Evolutionary conservation across 2,797 vertebrate species (phyloP), one percentile per base, ranked within the genome.

Genomic region (Odontamblyopus lacepedii): DNA sequence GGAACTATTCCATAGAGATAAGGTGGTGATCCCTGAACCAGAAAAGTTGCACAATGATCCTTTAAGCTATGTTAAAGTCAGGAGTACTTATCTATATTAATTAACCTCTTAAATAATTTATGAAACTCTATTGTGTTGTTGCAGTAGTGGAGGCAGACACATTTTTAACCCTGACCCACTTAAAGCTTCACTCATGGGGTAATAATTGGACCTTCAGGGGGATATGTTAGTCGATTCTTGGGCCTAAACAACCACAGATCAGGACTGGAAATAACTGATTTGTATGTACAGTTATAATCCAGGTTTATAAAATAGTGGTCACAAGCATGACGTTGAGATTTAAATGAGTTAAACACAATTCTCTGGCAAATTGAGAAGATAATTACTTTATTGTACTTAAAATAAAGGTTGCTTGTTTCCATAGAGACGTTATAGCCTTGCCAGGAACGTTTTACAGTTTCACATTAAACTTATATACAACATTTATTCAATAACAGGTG

Each of bases 121-220:
- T 48, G 44, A 15, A 15, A 7, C 53, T 9, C 53, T 2, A 55
- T 53, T 6, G 15, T 53, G 50, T 53, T 55, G 9, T 19, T 55
- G 19, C 44, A 19, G 26, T 4, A 53, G 48, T 51, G 16, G 5
- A 26, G 4, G 16, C 8, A 27, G 63, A 60, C 68, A 41, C 50
- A 51, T 63, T 32, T 60, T 41, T 60, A 5, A 56, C 73, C 65
- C 23, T 89, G 90, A 87, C 91, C 91, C 77, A 87, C 7, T 83
- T 91, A 35, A 61, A 61, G 74, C 18, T 7, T 30, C 80, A 81
- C 53, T 78, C 86, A 81, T 78, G 87, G 72, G 88, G 91, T 73
- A 84, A 84, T 88, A 83, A 89, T 84, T 65, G 74, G 72, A 55
- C 82, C 92, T 74, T 73, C 87, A 74, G 90, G 91, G 88, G 80